phyloP scores from a whole-genome alignment of 23 tunicate species.

The Aplidium turbinatum region DNA sequence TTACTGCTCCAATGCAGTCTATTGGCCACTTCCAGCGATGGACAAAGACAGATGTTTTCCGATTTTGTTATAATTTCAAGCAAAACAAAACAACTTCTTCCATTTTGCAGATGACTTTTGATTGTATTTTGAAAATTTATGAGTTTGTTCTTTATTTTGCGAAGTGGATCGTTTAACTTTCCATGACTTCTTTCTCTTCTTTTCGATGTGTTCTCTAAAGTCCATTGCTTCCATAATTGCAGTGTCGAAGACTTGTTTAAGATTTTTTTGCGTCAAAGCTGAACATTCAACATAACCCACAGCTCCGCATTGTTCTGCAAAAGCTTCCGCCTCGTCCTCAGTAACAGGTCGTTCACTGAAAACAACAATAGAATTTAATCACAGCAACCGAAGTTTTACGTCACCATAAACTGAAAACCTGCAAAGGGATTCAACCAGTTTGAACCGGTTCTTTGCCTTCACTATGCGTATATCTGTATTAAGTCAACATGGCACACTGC shows the following conservation, averaged over 20 bases:
- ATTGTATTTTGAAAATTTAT: constrained; percentile 16
- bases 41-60: too few relatives aligned
- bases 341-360: constrained; percentile 58
- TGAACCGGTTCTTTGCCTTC: too few relatives aligned
- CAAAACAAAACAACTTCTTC: constrained; percentile 75
- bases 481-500: too few relatives aligned
- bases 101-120: constrained; percentile 69
- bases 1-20: too few relatives aligned
- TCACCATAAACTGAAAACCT: too few relatives aligned
- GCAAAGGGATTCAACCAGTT: too few relatives aligned
- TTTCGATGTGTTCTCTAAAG: constrained; percentile 37
- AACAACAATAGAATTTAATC: too few relatives aligned
- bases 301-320: constrained; percentile 47
- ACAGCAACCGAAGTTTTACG: too few relatives aligned
- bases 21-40: too few relatives aligned
- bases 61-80: too few relatives aligned
- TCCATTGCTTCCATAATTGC: constrained; percentile 69
- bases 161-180: not conserved
- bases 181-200: constrained; percentile 29
- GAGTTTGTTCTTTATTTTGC: too few relatives aligned
- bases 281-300: constrained; percentile 74
- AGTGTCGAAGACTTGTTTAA: constrained; percentile 64
- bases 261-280: constrained; percentile 69
- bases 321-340: constrained; percentile 33
- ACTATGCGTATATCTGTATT: too few relatives aligned